Percentiles rank a stretch among this genome's conserved stretches.
These are phyloP conservation scores for Alcis repandata DNA, from an alignment of 2,888 invertebrate genomes.

Conservation along the genomic window DNA sequence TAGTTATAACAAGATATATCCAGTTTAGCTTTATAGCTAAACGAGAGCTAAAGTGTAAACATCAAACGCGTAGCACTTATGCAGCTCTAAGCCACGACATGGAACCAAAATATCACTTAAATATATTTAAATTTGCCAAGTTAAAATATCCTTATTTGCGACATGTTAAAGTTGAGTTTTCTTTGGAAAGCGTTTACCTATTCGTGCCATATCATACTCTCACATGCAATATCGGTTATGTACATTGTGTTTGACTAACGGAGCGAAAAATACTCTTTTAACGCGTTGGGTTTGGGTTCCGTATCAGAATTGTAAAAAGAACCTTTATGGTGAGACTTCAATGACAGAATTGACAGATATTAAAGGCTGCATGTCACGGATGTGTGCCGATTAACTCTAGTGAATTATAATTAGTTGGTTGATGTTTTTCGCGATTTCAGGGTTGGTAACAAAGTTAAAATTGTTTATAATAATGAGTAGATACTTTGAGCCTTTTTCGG, in stretches of 20 bases:
- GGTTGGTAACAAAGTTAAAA: no score
- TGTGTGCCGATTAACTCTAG: no score
- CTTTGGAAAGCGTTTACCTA: not conserved
- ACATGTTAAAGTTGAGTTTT: not conserved
- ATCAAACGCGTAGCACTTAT: slow-evolving; percentile 14
- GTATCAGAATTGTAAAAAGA: not conserved
- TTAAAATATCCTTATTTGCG: not conserved
- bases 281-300: not conserved
- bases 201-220: slow-evolving; percentile 20
- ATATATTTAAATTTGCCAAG: not conserved
- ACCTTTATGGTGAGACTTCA: no score
- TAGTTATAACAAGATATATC: no score
- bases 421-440: no score
- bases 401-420: no score
- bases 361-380: no score
- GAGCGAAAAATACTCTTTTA: slow-evolving; percentile 13
- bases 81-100: slow-evolving; percentile 1
- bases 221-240: slow-evolving; percentile 16
- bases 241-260: not conserved
- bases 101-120: not conserved
- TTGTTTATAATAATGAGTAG: no score
- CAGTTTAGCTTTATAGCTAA: not conserved
- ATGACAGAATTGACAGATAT: no score
- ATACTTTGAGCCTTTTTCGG: no score
- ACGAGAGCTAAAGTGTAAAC: slow-evolving; percentile 16